Percentiles rank a stretch among this genome's conserved stretches.
These are phyloP conservation scores for Laticauda colubrina DNA, from an alignment of 2,113 vertebrate species.

Conservation along the genomic window DNA sequence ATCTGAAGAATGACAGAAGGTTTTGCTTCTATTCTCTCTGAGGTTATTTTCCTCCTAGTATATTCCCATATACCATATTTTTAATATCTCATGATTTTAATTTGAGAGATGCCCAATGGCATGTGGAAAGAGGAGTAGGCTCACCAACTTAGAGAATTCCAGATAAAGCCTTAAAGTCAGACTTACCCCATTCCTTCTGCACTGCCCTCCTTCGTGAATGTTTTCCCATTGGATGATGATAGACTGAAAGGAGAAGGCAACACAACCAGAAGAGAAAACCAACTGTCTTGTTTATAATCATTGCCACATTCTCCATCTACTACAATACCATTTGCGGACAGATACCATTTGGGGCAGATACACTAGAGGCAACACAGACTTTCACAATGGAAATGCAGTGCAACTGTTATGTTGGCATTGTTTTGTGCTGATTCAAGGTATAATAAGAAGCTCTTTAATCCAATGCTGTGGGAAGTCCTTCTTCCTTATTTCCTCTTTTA, in stretches of 20 bases:
- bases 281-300: not conserved
- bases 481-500: not conserved
- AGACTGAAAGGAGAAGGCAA: not conserved
- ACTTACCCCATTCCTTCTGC: not conserved
- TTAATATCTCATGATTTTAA: not conserved
- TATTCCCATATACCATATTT: not conserved
- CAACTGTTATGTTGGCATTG: not conserved
- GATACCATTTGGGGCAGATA: not conserved
- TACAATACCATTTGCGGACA: not conserved
- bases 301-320: not conserved
- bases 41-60: not conserved
- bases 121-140: not conserved
- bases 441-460: not conserved
- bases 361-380: not conserved
- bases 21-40: not conserved
- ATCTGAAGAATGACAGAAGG: not conserved
- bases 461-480: not conserved
- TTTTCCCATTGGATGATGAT: not conserved
- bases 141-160: not conserved
- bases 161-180: not conserved
- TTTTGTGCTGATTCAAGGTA: not conserved
- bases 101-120: not conserved
- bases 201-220: not conserved
- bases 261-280: not conserved
- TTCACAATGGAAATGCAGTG: not conserved